phyloP scores from a whole-genome alignment of 2,888 invertebrate genomes.

The Apodemia mormo region DNA sequence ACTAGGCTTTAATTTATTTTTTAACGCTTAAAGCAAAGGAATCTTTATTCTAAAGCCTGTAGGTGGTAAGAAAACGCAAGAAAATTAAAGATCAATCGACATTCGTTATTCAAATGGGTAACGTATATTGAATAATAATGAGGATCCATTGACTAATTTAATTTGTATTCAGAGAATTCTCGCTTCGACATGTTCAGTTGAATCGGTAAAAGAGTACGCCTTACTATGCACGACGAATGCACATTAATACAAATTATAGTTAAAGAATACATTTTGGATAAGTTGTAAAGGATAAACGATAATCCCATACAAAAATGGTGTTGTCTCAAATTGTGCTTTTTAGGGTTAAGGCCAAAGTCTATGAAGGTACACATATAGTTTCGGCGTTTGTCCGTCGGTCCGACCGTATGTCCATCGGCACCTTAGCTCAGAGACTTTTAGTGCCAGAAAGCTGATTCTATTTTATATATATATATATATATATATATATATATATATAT shows the following conservation, averaged over 20 bases:
- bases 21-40: slow-evolving; percentile 8
- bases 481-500: too few relatives aligned
- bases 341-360: too few relatives aligned
- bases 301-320: neutral
- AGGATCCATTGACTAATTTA: slow-evolving; percentile 15
- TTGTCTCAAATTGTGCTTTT: too few relatives aligned
- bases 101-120: slow-evolving; percentile 12
- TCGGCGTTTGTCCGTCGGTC: too few relatives aligned
- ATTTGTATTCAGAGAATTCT: slow-evolving; percentile 19
- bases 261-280: neutral
- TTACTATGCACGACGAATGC: slow-evolving; percentile 12
- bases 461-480: too few relatives aligned
- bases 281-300: neutral
- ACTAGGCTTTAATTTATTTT: neutral
- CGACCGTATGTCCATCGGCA: too few relatives aligned
- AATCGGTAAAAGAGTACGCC: slow-evolving; percentile 19
- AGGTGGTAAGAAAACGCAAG: slow-evolving; percentile 11
- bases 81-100: slow-evolving; percentile 16
- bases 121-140: slow-evolving; percentile 8
- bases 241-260: slow-evolving; percentile 1
- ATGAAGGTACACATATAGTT: too few relatives aligned
- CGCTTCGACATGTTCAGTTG: slow-evolving; percentile 14
- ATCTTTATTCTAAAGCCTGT: slow-evolving; percentile 11
- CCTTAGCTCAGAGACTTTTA: too few relatives aligned
- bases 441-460: too few relatives aligned